Base-by-base conservation (phyloP, 2,888 invertebrate species). In the Tipula helvola region DNA sequence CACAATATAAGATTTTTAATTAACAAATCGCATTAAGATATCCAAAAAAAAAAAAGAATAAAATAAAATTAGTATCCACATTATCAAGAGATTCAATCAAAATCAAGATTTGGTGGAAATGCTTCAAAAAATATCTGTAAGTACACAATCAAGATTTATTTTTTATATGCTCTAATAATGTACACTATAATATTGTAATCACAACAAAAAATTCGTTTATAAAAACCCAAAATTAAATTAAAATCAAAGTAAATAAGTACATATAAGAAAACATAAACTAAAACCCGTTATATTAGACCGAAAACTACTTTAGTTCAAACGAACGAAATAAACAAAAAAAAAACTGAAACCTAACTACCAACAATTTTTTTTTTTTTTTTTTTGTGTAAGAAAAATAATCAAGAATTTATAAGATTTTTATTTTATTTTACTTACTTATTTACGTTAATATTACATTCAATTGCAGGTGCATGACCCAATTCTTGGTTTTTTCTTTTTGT, bases 391-490 rank as follows among this genome's bases (percentile, higher is more conserved):
- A 71, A 71, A 71, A 71, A 71, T 71, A 71, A 71, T 71, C 71
- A 71, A 71, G 71, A 71, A 71, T 71, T 71, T 71, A 71, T 71
- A 71, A 84, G 84, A 41, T 16, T 84, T 84, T 84, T 84, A 39
- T 83, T 36, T 36, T 39, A 5, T 84, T 83, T 83, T 83, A 52
- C 83, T 83, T 84, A 39, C 41, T 71, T 71, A 71, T 28, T 18
- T 71, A 71, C 71, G 71, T 71, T 71, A 71, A 84, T 84, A 39
- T 84, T 84, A 16, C 16, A 84, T 84, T 84, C 84, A 84, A 84
- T 84, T 84, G 84, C 84, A 84, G 84, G 84, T 84, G 84, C 84
- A 84, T 84, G 84, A 84, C 84, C 84, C 84, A 84, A 84, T 84
- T 84, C 41, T 84, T 84, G n/a, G n/a, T 84, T 84, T 36, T 84